These are phyloP conservation scores for Elgaria multicarinata DNA, from an alignment of 2,113 vertebrate genomes.

Conservation along the genomic window DNA sequence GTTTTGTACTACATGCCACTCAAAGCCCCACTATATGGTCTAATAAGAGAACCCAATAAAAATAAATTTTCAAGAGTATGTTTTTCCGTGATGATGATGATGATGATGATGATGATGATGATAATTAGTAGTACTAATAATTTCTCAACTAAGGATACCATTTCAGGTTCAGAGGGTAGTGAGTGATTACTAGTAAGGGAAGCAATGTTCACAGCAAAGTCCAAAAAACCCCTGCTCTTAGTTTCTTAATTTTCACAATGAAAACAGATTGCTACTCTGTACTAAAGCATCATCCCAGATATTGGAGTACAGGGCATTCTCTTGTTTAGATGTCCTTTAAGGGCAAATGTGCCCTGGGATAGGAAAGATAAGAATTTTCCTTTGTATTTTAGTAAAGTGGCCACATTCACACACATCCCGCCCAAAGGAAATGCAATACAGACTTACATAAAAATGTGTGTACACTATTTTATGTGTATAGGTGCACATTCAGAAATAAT, in stretches of 20 bases:
- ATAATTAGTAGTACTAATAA: no score
- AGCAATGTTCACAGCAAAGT: no score
- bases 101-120: no score
- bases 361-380: background rate
- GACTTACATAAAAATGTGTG: no score
- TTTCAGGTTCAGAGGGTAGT: background rate
- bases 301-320: background rate
- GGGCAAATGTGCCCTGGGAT: background rate
- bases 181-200: background rate
- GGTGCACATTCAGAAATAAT: no score
- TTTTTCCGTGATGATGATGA: no score
- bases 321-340: background rate
- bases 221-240: no score
- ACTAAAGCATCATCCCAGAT: background rate
- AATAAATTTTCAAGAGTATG: fast-evolving
- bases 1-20: background rate
- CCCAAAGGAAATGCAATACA: no score
- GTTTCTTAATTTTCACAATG: background rate
- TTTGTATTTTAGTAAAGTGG: background rate
- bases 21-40: background rate
- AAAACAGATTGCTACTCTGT: background rate
- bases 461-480: no score
- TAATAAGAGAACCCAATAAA: background rate
- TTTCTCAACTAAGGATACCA: background rate
- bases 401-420: no score